These are phyloP conservation scores for Pitta sordida DNA, from an alignment of 2,113 vertebrate genomes.

Conservation along the genomic window DNA sequence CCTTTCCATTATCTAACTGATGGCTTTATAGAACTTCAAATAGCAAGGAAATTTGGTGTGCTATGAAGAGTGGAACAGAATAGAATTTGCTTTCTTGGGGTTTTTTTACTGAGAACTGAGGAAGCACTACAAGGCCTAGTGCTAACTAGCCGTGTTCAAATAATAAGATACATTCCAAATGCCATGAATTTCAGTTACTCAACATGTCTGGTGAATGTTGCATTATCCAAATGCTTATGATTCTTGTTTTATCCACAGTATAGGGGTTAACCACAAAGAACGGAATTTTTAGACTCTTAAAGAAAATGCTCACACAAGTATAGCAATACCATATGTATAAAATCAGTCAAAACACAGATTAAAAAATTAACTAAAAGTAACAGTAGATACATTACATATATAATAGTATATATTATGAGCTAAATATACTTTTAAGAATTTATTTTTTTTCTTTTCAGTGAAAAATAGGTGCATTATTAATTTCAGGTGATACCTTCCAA, in stretches of 20 bases:
- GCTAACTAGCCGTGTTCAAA: background rate
- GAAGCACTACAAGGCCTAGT: background rate
- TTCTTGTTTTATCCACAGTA: conserved; percentile 5
- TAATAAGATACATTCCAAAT: conserved; percentile 43
- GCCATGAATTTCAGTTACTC: background rate
- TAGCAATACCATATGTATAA: conserved; percentile 40
- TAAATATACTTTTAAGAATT: background rate
- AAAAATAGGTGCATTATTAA: background rate
- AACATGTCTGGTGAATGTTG: background rate
- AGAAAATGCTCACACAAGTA: background rate
- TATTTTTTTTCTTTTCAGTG: background rate
- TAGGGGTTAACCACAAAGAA: conserved; percentile 21
- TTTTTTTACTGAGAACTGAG: background rate
- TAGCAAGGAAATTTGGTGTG: background rate
- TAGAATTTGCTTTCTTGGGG: background rate
- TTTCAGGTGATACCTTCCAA: background rate
- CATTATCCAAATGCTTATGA: background rate
- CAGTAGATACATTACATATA: background rate
- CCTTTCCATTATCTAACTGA: background rate
- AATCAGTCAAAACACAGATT: conserved; percentile 42
- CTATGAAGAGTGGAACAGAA: background rate
- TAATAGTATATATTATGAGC: background rate
- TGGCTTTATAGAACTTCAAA: background rate
- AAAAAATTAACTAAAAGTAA: background rate
- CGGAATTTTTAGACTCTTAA: background rate